Conservation (phyloP, 2,888 invertebrate species). For the Phrixothrix hirtus region DNA sequence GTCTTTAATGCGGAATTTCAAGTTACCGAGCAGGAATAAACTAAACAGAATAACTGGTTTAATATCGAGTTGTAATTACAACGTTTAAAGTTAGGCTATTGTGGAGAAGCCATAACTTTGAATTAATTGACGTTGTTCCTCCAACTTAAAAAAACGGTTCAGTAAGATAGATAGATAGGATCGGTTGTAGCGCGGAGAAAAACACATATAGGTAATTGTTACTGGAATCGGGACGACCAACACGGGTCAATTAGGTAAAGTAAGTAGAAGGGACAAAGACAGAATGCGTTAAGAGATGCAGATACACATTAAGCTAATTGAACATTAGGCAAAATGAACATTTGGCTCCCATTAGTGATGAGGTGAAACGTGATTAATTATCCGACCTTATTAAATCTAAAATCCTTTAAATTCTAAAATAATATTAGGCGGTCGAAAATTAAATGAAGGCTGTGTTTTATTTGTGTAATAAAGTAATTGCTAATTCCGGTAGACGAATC, state of each 20-base stretch:
- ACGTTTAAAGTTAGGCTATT: slow-evolving; percentile 25
- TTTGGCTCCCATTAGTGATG: slow-evolving; percentile 57
- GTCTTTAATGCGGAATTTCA: slow-evolving; percentile 2
- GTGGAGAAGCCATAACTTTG: slow-evolving; percentile 44
- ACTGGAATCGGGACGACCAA: slow-evolving; percentile 31
- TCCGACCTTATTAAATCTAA: slow-evolving; percentile 46
- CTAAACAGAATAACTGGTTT: slow-evolving; percentile 30
- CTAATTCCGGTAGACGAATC: slow-evolving; percentile 32
- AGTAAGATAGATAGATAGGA: slow-evolving; percentile 47
- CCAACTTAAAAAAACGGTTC: slow-evolving; percentile 49
- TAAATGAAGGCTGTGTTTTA: slow-evolving; percentile 37
- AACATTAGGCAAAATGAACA: slow-evolving; percentile 59
- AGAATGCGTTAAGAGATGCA: slow-evolving; percentile 51
- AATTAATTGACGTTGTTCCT: slow-evolving; percentile 50
- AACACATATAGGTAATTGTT: slow-evolving; percentile 32
- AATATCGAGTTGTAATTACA: slow-evolving; percentile 32
- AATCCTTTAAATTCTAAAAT: slow-evolving; percentile 45
- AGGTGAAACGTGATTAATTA: slow-evolving; percentile 55
- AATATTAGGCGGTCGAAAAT: slow-evolving; percentile 40
- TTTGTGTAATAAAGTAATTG: slow-evolving; percentile 36
- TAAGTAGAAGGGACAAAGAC: slow-evolving; percentile 50
- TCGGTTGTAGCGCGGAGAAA: slow-evolving; percentile 44
- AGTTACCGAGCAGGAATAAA: slow-evolving; percentile 26
- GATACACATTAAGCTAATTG: slow-evolving; percentile 60
- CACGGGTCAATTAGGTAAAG: slow-evolving; percentile 55